These are phyloP conservation scores for Brachionichthys hirsutus DNA, from an alignment of 2,113 vertebrate genomes.

Conservation along the genomic window DNA sequence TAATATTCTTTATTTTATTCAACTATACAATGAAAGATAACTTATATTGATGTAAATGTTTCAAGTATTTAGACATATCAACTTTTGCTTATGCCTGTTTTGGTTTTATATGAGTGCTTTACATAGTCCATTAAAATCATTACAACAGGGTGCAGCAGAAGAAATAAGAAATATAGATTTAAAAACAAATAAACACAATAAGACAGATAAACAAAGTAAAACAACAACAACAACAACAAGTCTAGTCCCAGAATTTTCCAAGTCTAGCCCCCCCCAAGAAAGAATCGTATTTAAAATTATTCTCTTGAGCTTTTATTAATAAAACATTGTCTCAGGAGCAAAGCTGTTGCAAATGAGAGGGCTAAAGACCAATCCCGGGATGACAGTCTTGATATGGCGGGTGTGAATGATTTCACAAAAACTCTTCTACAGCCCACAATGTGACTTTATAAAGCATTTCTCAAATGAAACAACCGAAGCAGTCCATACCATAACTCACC, in stretches of 20 bases:
- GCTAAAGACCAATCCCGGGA: slow-evolving; percentile 53
- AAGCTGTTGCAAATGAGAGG: slow-evolving; percentile 53
- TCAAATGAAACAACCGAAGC: slow-evolving; percentile 49
- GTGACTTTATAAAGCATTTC: slow-evolving; percentile 55
- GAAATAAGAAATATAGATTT: too few relatives aligned
- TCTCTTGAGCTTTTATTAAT: slow-evolving; percentile 24
- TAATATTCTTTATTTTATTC: too few relatives aligned
- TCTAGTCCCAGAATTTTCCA: background rate
- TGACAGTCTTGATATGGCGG: slow-evolving; percentile 68
- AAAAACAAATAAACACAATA: too few relatives aligned
- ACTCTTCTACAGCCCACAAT: slow-evolving; percentile 53
- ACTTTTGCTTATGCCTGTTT: too few relatives aligned
- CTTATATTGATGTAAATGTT: too few relatives aligned
- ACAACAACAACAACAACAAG: too few relatives aligned
- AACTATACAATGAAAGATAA: too few relatives aligned
- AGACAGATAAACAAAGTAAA: too few relatives aligned
- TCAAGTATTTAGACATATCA: too few relatives aligned
- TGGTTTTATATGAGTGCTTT: too few relatives aligned
- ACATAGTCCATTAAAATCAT: too few relatives aligned
- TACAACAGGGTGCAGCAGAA: too few relatives aligned
- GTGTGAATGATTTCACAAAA: slow-evolving; percentile 68
- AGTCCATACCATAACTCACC: slow-evolving; percentile 50
- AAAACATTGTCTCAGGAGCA: slow-evolving; percentile 20
- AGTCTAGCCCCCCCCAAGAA: slow-evolving; percentile 7
- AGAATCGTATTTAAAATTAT: slow-evolving; percentile 32